Evolutionary conservation across 1,140 invertebrate species (phyloP), one percentile per base, ranked within the genome.

Genomic region (Phenacoccus solenopsis): DNA sequence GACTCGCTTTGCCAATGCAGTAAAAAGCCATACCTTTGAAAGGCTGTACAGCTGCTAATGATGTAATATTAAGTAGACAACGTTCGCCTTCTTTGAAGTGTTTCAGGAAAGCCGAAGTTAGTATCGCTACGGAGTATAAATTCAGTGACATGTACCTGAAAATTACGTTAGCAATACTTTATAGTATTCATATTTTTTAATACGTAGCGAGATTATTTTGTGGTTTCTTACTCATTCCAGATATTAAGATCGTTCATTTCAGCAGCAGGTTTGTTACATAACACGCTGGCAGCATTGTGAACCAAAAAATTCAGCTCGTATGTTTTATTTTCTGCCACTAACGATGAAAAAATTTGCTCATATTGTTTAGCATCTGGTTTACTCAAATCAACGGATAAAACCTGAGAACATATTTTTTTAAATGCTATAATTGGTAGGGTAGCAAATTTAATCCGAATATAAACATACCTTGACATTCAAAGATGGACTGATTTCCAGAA

Each of bases 231-330:
- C 75, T 59, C 69, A 25, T 82, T 80, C 80, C 89, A 85, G 32
- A 82, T 79, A 0, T 82, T 75, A 10, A 85, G 75, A 76, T 90
- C 79, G 0, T 81, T 81, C 73, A 90, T 81, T 22, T 87, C 81
- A 5, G 77, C 78, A 0, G 85, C 84, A 72, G 79, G 78, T 73
- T 88, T 82, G 0, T 82, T 78, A 25, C 90, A 76, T n/a, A 94
- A 94, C 28, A 94, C 74, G 0, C 89, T 87, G 2, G 91, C 95
- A 9, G 89, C 93, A 85, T 97, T 98, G 76, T 98, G 94, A 70
- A 97, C 84, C 16, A 98, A 83, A 3, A 96, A 77, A 25, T 82
- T 82, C 69, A 85, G 82, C 67, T 89, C 81, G 76, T 90, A 93
- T n/a, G n/a, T n/a, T 67, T 84, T 76, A 21, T 77, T 70, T 10